Evolutionary conservation across 1,140 invertebrate genomes (phyloP), one percentile per base, ranked within the genome.

Genomic region (Dendrolimus punctatus): DNA sequence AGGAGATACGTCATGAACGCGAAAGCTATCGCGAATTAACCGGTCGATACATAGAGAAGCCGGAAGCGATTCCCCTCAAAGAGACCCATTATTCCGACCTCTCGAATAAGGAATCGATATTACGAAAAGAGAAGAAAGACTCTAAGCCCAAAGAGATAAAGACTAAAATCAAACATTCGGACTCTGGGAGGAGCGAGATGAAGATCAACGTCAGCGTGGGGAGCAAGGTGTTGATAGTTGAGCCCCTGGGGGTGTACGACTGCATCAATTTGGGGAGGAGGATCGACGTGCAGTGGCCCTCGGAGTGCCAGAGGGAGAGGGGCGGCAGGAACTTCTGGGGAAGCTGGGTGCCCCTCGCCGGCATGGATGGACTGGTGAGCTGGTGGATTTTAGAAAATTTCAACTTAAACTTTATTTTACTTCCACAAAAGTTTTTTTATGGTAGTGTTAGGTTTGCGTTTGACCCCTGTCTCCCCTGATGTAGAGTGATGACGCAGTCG

Each of bases 221-320:
- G 0, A 86, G 85, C 51, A 90, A 90, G 62, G 90, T 90, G 49
- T 74, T 90, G 52, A 89, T 91, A 10, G 73, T 89, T 5, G 89
- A 91, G 53, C 87, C 88, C n/a, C 60, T 87, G 6, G 89, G 89
- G 6, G 90, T 90, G 53, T 98, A 95, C 73, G 95, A 98, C 76
- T 95, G 93, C 51, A 94, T 98, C 43, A 98, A 98, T 81, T 86
- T 96, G 51, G 95, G 95, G 10, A 88, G 95, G 49, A 88, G 95
- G 50, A 96, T 97, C 49, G 96, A 98, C 76, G 95, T 98, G 0
- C 90, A 93, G 46, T 98, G 97, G 96, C 96, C 97, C 0, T 94
- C 94, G 68, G 95, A 97, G 65, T 91, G 91, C 47, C 96, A 97
- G 93, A 85, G 95, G 57, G 90, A 91, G 53, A 90, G 92, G 62